Evolutionary conservation across 2,888 invertebrate species (phyloP).

Genomic region (Calameuta pallipes): DNA sequence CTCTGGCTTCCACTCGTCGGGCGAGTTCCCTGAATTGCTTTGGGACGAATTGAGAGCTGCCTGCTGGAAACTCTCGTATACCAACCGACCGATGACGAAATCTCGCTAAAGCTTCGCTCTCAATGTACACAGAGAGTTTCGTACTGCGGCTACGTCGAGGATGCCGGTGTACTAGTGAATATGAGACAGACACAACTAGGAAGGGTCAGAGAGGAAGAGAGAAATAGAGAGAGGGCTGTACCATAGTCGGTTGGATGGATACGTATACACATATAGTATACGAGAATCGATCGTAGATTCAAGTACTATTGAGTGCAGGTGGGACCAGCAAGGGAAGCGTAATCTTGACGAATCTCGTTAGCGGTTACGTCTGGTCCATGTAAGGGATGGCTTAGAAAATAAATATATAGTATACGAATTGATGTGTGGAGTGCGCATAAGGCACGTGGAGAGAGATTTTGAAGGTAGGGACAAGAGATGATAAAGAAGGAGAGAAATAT

Average conservation of each 20-base stretch:
- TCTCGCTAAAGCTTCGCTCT: slow-evolving; percentile 25
- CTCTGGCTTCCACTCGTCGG: slow-evolving; percentile 17
- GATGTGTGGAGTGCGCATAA: neutral
- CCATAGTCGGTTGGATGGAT: neutral
- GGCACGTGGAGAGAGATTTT: neutral
- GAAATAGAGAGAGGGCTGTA: neutral
- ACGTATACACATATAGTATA: neutral
- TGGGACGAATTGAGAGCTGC: slow-evolving; percentile 52
- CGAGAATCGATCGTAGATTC: neutral
- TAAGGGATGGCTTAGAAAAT: too few relatives aligned
- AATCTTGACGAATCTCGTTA: neutral
- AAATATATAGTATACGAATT: neutral
- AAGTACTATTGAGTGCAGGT: neutral
- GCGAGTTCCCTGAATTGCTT: slow-evolving; percentile 47
- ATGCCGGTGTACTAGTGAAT: neutral
- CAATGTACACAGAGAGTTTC: slow-evolving; percentile 10
- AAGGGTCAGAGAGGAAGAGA: neutral
- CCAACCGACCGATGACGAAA: slow-evolving; percentile 35
- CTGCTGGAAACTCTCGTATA: slow-evolving; percentile 43
- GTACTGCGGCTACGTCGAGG: neutral
- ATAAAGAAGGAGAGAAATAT: neutral
- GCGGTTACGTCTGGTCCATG: neutral
- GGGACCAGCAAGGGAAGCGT: neutral
- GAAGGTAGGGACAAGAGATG: neutral
- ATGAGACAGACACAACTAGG: neutral